A percentile compares a stretch with the other conserved stretches of the same genome.
Conservation (phyloP, 2,888 invertebrate genomes). For the Apodemia duryi region DNA sequence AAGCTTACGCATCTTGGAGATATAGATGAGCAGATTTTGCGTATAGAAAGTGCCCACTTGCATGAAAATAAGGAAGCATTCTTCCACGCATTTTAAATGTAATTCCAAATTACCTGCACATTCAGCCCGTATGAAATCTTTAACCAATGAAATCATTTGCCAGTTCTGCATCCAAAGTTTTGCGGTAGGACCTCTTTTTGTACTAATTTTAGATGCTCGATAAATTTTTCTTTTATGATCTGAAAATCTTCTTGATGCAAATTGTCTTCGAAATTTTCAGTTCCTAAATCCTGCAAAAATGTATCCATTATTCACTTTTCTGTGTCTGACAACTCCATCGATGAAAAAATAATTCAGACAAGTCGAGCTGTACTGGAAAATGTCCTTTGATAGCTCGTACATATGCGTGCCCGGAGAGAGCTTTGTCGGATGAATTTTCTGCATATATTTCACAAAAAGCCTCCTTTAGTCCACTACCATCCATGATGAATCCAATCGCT, state of each 20-base stretch:
- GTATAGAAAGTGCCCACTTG: conserved; percentile 40
- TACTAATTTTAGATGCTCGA: conserved; percentile 32
- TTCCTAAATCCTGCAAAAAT: conserved; percentile 5
- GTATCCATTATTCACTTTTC: conserved; percentile 1
- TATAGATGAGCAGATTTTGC: conserved; percentile 24
- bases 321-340: conserved; percentile 6
- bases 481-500: conserved; percentile 44
- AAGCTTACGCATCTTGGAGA: conserved; percentile 42
- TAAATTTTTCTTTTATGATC: conserved; percentile 27
- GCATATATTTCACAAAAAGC: conserved; percentile 31
- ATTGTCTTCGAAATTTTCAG: conserved; percentile 9
- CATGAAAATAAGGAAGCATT: conserved; percentile 45
- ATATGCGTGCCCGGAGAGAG: conserved; percentile 40
- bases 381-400: conserved; percentile 42
- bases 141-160: conserved; percentile 35
- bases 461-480: conserved; percentile 39
- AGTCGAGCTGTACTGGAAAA: conserved; percentile 36
- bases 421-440: conserved; percentile 38
- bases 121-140: conserved; percentile 11
- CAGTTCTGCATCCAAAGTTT: conserved; percentile 45
- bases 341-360: conserved; percentile 32
- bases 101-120: conserved; percentile 13
- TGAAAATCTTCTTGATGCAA: conserved; percentile 8
- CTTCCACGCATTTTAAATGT: conserved; percentile 25
- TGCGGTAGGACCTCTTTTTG: conserved; percentile 37